phyloP scores from a whole-genome alignment of 2,797 vertebrate species.

The Hypotaenidia okinawae region DNA sequence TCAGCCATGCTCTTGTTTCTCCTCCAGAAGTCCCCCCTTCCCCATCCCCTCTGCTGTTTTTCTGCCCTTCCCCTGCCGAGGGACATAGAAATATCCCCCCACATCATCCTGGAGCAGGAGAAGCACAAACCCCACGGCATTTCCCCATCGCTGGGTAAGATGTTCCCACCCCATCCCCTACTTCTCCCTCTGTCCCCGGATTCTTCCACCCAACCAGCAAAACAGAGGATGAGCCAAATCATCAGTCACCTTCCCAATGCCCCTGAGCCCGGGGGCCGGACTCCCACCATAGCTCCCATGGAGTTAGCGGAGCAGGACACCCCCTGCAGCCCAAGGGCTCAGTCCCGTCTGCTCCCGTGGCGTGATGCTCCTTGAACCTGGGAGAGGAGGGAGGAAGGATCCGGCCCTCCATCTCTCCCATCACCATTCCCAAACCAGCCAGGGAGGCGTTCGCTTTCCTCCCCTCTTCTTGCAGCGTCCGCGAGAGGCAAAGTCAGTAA shows the following conservation, averaged over 20 bases:
- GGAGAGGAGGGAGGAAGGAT: not conserved
- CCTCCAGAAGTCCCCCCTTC: not conserved
- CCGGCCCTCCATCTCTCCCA: not conserved
- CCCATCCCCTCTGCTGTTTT: not conserved
- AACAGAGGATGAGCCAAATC: not conserved
- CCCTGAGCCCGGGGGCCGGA: fast-evolving
- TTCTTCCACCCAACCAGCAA: not conserved
- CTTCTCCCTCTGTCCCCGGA: not conserved
- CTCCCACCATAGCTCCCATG: slow-evolving; percentile 9
- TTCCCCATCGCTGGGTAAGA: not conserved
- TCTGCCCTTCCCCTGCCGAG: not conserved
- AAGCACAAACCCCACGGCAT: not conserved
- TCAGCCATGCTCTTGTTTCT: not conserved
- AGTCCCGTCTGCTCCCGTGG: not conserved
- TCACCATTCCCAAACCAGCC: not conserved
- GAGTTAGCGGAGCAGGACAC: not conserved
- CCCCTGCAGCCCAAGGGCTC: fast-evolving
- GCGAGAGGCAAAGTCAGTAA: slow-evolving; percentile 17
- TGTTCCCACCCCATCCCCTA: not conserved
- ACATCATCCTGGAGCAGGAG: not conserved
- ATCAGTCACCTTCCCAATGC: fast-evolving
- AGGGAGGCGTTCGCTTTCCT: not conserved
- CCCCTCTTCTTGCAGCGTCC: not conserved
- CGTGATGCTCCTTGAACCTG: not conserved
- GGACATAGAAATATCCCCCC: not conserved